Percentiles rank a stretch among this genome's conserved stretches.
Evolutionary conservation across 2,113 vertebrate species (phyloP).

Genomic region (Ophiodon elongatus): DNA sequence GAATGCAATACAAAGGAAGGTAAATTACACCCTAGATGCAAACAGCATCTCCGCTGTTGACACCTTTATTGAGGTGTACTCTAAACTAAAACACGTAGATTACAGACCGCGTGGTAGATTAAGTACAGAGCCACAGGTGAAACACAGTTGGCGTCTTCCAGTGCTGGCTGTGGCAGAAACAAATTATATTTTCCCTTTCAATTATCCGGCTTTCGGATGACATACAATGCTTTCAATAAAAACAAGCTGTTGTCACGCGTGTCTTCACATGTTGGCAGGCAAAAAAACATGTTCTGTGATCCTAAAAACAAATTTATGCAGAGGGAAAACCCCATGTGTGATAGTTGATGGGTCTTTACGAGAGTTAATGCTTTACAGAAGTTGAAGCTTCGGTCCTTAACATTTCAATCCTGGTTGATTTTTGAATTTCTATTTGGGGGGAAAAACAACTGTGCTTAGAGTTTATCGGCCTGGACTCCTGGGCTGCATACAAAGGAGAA

Average conservation of each 20-base stretch:
- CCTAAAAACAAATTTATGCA: neutral
- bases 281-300: neutral
- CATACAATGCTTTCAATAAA: neutral
- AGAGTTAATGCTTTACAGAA: neutral
- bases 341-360: too few species aligned
- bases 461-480: too few species aligned
- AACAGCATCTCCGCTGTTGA: neutral
- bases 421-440: neutral
- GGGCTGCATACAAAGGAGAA: neutral
- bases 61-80: neutral
- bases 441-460: neutral
- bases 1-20: neutral
- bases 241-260: neutral
- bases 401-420: too few species aligned
- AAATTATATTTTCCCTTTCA: too few species aligned
- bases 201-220: neutral
- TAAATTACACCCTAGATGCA: neutral
- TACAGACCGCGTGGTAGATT: neutral
- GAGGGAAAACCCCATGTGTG: too few species aligned
- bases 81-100: neutral
- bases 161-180: too few species aligned
- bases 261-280: neutral
- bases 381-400: too few species aligned
- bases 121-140: neutral
- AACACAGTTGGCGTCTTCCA: neutral